Evolutionary conservation across 2,113 vertebrate species (phyloP), one percentile per base, ranked within the genome.

Genomic region (Toxostoma redivivum): DNA sequence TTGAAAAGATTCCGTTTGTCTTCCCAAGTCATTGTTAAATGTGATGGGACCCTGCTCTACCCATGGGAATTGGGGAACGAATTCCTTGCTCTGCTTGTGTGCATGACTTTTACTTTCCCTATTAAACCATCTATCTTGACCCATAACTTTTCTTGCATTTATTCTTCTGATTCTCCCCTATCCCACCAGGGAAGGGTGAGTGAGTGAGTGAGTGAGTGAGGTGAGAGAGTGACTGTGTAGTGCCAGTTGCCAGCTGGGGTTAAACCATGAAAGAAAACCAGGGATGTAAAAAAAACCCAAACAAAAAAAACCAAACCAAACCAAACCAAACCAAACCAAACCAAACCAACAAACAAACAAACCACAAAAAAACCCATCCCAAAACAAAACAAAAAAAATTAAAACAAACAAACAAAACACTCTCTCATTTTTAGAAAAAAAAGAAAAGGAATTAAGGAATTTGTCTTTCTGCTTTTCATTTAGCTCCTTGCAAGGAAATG

Each of bases 1-100:
- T 62, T 11, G 6, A 17, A 44, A 22, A 42, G 5, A 20, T 9
- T 12, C 5, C 0, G 0, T 65, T 73, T 61, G 24, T 60, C 40
- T 65, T 91, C 50, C 25, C 37, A 24, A 82, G 20, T 35, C 6
- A 56, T 10, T 1, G 0, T 54, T 24, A n/a, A 0, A 0, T 0
- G 0, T 50, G 4, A 62, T 27, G 30, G 11, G 30, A 4, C 4
- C 35, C 15, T 53, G 20, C 8, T 71, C 37, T 61, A 37, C 5
- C 3, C 0, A 0, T 53, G 13, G 33, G 6, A 62, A 61, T 2
- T 24, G 20, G 18, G 7, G 23, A 84, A 47, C 25, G 0, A 62
- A 58, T 38, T 77, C 8, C 17, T 42, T 22, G 5, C 19, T 84
- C 69, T 48, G 8, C 7, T 50, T 37, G 1, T 12, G 2, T 23